These are phyloP conservation scores for Diplazon laetatorius DNA, from an alignment of 2,888 invertebrate genomes.

Conservation along the genomic window DNA sequence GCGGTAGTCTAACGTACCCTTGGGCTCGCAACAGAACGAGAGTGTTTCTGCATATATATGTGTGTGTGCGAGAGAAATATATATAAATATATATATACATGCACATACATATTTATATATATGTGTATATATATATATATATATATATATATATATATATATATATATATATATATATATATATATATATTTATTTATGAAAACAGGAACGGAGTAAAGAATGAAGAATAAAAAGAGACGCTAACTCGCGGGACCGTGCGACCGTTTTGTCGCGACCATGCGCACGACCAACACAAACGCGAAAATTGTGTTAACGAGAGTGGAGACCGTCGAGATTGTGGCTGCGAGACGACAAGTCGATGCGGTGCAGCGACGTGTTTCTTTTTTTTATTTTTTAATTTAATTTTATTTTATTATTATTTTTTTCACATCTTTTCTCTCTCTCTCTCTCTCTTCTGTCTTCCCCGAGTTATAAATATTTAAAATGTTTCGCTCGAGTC, in stretches of 20 bases:
- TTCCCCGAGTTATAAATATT: constrained; percentile 54
- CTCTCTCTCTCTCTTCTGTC: constrained; percentile 4
- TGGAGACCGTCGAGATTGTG: constrained; percentile 34
- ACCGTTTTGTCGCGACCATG: constrained; percentile 38
- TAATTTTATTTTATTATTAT: too few relatives aligned
- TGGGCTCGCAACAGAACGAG: constrained; percentile 45
- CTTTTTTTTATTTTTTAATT: too few relatives aligned
- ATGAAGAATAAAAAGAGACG: constrained; percentile 47
- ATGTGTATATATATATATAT: too few relatives aligned
- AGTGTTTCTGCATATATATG: too few relatives aligned
- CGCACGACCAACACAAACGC: constrained; percentile 37
- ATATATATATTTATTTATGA: too few relatives aligned
- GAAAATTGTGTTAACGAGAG: constrained; percentile 66
- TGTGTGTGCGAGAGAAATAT: background rate
- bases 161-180: too few relatives aligned
- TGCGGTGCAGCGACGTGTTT: background rate
- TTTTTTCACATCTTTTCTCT: too few relatives aligned
- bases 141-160: too few relatives aligned
- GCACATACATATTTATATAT: too few relatives aligned
- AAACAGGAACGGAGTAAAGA: background rate
- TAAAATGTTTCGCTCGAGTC: constrained; percentile 35
- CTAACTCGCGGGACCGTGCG: constrained; percentile 56
- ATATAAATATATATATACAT: too few relatives aligned
- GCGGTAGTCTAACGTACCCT: constrained; percentile 64
- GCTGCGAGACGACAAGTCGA: constrained; percentile 26